phyloP scores from a whole-genome alignment of 2,113 vertebrate species.

The Stigmatopora nigra region DNA sequence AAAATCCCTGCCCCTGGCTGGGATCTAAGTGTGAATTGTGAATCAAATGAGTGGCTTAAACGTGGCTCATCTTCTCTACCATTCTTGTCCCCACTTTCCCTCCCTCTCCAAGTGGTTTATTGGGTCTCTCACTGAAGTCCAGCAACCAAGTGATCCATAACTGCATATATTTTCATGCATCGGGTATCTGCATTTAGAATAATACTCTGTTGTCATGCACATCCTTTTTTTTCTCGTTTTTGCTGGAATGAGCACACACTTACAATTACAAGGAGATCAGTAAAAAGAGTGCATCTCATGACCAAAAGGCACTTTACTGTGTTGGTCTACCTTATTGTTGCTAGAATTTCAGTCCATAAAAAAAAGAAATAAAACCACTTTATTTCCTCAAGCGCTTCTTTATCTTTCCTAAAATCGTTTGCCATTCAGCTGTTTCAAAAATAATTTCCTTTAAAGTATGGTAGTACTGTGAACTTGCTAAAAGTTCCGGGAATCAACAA shows the following conservation, averaged over 20 bases:
- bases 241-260: no score
- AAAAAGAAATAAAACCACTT: background rate
- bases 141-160: conserved; percentile 9
- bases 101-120: conserved; percentile 16
- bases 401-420: background rate
- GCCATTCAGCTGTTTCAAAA: background rate
- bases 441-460: background rate
- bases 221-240: no score
- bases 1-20: conserved; percentile 55
- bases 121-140: conserved; percentile 9
- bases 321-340: background rate
- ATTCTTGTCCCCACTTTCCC: background rate
- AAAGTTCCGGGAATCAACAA: background rate
- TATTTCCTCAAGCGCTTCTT: background rate
- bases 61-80: conserved; percentile 39
- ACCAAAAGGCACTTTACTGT: background rate
- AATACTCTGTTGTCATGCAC: no score
- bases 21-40: conserved; percentile 52
- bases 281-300: background rate
- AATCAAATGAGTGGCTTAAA: conserved; percentile 53
- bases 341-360: background rate
- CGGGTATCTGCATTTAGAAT: no score
- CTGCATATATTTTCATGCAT: background rate
- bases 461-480: background rate
- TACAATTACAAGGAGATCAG: background rate